Evolutionary conservation across 1,140 invertebrate genomes (phyloP).

Genomic region (Drosophila pectinifera): DNA sequence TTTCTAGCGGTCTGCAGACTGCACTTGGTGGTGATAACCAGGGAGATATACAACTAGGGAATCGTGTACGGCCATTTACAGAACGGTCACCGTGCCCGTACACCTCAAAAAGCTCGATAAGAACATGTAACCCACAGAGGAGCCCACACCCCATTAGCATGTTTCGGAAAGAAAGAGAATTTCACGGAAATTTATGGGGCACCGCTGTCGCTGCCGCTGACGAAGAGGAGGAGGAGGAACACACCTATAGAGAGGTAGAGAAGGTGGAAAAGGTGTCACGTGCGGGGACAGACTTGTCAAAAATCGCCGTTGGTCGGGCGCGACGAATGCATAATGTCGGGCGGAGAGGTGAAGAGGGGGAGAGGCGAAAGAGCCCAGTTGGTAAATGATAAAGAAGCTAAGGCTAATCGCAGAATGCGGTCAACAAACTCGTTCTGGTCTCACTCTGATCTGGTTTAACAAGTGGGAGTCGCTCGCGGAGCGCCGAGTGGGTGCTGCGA

Average conservation of each 20-base stretch:
- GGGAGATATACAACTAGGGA: slow-evolving; percentile 41
- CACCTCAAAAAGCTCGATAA: slow-evolving; percentile 42
- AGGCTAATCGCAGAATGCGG: slow-evolving; percentile 76
- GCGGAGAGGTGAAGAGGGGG: no score
- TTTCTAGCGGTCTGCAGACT: slow-evolving; percentile 15
- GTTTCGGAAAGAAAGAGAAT: slow-evolving; percentile 67
- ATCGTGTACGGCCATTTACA: slow-evolving; percentile 63
- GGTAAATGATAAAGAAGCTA: slow-evolving; percentile 65
- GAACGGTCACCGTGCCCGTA: slow-evolving; percentile 54
- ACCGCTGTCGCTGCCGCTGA: not conserved
- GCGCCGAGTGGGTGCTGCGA: slow-evolving; percentile 24
- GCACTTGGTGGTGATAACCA: slow-evolving; percentile 57
- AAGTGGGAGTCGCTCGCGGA: slow-evolving; percentile 32
- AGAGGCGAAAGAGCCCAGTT: slow-evolving; percentile 30
- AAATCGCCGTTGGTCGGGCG: no score
- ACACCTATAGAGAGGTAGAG: slow-evolving; percentile 17
- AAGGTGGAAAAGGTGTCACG: slow-evolving; percentile 69
- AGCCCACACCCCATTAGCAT: slow-evolving; percentile 67
- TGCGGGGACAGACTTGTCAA: slow-evolving; percentile 71
- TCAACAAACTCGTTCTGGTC: slow-evolving; percentile 68
- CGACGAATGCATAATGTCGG: slow-evolving; percentile 70
- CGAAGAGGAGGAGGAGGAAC: slow-evolving; percentile 19
- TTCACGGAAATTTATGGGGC: slow-evolving; percentile 79
- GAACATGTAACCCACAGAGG: slow-evolving; percentile 18
- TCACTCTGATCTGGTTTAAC: slow-evolving; percentile 24